Conservation (phyloP, 2,888 invertebrate species). For the Hypercompe scribonia region DNA sequence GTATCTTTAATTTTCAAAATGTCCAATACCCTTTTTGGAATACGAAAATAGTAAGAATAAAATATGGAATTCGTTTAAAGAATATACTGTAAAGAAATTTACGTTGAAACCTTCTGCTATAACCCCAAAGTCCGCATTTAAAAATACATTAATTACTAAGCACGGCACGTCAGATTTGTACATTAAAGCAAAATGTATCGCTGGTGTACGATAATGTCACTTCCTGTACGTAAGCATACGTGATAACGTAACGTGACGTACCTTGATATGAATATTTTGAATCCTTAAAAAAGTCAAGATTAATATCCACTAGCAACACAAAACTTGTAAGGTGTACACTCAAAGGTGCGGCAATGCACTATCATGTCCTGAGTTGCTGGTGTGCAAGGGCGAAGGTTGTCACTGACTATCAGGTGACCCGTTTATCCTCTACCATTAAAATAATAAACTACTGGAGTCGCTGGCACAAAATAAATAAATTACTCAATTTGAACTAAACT, state of each 20-base stretch:
- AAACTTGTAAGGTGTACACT: not conserved
- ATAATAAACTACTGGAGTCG: too few species aligned
- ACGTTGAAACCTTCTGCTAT: not conserved
- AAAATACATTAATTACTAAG: not conserved
- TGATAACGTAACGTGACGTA: not conserved
- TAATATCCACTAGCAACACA: not conserved
- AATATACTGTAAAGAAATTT: not conserved
- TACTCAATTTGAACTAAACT: too few species aligned
- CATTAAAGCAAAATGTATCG: not conserved
- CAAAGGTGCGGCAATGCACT: too few species aligned
- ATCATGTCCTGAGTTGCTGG: too few species aligned
- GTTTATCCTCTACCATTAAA: too few species aligned
- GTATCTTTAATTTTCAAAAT: too few species aligned
- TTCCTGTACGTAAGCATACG: not conserved
- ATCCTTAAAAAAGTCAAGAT: not conserved
- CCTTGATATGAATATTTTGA: not conserved
- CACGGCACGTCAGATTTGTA: not conserved
- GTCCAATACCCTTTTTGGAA: too few species aligned
- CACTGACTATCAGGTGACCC: too few species aligned
- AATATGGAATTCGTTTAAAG: not conserved
- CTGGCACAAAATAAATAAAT: too few species aligned
- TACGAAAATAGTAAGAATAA: too few species aligned
- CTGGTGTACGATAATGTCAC: not conserved
- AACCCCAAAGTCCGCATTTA: not conserved
- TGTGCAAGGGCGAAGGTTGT: too few species aligned